These are phyloP conservation scores for Cephus cinctus DNA, from an alignment of 1,140 invertebrate genomes.

Conservation along the genomic window DNA sequence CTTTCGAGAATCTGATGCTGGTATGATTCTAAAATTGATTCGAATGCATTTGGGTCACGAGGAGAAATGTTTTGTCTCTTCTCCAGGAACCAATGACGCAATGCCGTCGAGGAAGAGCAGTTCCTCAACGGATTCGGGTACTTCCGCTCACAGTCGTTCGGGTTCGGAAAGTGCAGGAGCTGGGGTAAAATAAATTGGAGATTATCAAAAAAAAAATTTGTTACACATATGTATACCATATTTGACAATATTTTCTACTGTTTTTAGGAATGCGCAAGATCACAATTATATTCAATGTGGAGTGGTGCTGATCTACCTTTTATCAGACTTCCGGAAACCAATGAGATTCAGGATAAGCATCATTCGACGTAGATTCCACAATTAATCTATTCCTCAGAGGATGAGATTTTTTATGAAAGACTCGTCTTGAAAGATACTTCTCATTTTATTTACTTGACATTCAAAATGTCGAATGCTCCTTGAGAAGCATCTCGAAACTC, in stretches of 20 bases:
- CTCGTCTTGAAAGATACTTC: constrained; percentile 8
- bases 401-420: too few relatives aligned
- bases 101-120: constrained; percentile 63
- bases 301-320: constrained; percentile 57
- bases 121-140: constrained; percentile 64
- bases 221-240: neutral
- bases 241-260: constrained; percentile 5
- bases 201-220: neutral
- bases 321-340: constrained; percentile 56
- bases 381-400: too few relatives aligned
- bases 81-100: constrained; percentile 37
- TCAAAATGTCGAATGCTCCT: neutral
- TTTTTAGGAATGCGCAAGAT: constrained; percentile 48
- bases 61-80: too few relatives aligned
- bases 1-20: constrained; percentile 45
- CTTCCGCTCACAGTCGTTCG: constrained; percentile 62
- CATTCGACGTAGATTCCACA: constrained; percentile 29
- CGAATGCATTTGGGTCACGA: too few relatives aligned
- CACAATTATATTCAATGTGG: constrained; percentile 61
- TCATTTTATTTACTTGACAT: constrained; percentile 1
- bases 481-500: neutral
- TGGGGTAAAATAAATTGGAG: constrained; percentile 43
- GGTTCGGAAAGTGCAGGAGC: constrained; percentile 57
- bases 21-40: too few relatives aligned
- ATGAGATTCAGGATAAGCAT: constrained; percentile 46